phyloP scores from a whole-genome alignment of 2,797 vertebrate genomes.

The Chelon labrosus region DNA sequence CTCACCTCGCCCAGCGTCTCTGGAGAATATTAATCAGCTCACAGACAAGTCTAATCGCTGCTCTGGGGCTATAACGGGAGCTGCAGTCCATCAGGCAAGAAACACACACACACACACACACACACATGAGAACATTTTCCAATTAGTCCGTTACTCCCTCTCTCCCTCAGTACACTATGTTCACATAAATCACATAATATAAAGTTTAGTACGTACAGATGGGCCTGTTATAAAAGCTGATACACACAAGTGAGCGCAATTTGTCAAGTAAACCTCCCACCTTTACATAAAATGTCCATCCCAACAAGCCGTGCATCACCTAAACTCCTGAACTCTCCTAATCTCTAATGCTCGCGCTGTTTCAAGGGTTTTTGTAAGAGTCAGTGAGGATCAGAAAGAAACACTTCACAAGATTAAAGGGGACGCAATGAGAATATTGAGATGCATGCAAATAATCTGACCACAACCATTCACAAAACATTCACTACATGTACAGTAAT shows the following conservation, averaged over 20 bases:
- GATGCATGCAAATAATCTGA: too few relatives aligned
- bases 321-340: too few relatives aligned
- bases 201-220: slow-evolving; percentile 28
- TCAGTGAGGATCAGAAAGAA: too few relatives aligned
- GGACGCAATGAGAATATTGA: too few relatives aligned
- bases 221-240: slow-evolving; percentile 24
- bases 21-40: slow-evolving; percentile 81
- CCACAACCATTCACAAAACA: too few relatives aligned
- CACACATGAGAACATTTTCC: slow-evolving; percentile 40
- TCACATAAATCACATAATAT: slow-evolving; percentile 38
- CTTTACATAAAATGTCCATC: slow-evolving; percentile 19
- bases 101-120: slow-evolving; percentile 37
- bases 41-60: slow-evolving; percentile 81
- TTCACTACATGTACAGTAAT: background rate
- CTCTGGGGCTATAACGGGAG: slow-evolving; percentile 79
- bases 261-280: slow-evolving; percentile 20
- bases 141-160: slow-evolving; percentile 44
- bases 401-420: too few relatives aligned
- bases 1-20: slow-evolving; percentile 71
- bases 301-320: background rate
- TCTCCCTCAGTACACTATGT: slow-evolving; percentile 20
- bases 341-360: too few relatives aligned
- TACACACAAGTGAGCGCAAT: slow-evolving; percentile 8
- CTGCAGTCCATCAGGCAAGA: slow-evolving; percentile 76
- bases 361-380: too few relatives aligned